Evolutionary conservation across 2,888 invertebrate genomes (phyloP), one percentile per base, ranked within the genome.

Genomic region (Campoletis raptor): DNA sequence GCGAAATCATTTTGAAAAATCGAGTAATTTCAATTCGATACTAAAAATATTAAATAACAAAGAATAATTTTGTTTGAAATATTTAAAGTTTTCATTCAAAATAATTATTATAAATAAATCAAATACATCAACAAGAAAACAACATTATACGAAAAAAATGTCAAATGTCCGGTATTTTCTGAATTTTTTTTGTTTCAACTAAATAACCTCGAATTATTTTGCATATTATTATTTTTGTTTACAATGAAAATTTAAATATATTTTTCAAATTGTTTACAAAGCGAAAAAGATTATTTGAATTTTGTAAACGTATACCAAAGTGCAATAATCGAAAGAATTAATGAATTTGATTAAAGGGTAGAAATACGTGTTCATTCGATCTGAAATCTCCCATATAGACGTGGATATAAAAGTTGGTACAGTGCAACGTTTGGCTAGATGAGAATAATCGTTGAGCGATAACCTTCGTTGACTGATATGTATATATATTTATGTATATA

Each of bases 391-490:
- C 70, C 70, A 30, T 79, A 42, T 15, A 54, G 9, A 69, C 9
- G 42, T 79, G 18, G n/a, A 69, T 48, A 42, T 45, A 45, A 78
- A 78, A 67, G n/a, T 78, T 57, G 61, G 40, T 48, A 66, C 70
- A 66, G 61, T 84, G 80, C 81, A 70, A 57, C 86, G 30, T 82
- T 82, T 79, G 79, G 70, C 69, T 86, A 85, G 80, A 88, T 81
- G 85, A 85, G 81, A 86, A 87, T 87, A 85, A 89, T 89, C 88
- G 77, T 85, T 64, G 70, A 66, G 72, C 82, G 83, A 89, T 89
- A 86, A 89, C 87, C 88, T 89, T 89, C 86, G 80, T 70, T 21
- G 40, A 52, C 73, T 30, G 54, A 52, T 77, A 40, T 70, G 36
- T 77, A 66, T 36, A 42, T 18, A 36, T 64, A 64, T 18, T n/a